Evolutionary conservation across 2,113 vertebrate genomes (phyloP).

Genomic region (Ellobius talpinus): DNA sequence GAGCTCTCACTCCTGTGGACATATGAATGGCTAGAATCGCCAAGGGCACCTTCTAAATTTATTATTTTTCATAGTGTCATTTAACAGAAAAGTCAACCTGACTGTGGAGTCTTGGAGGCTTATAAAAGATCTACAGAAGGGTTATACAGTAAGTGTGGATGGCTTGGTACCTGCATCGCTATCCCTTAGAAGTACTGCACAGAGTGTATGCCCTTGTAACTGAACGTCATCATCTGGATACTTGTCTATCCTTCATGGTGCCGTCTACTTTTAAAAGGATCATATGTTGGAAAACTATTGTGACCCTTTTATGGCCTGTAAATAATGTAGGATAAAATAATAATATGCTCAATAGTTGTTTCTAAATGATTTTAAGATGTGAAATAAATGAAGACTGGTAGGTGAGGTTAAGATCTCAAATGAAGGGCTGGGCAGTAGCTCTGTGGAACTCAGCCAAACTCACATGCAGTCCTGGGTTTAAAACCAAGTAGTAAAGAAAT

Average conservation of each 20-base stretch:
- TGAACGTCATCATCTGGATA: slow-evolving; percentile 85
- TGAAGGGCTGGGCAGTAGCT: not conserved
- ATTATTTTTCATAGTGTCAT: not conserved
- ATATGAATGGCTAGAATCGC: not conserved
- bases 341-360: slow-evolving; percentile 88
- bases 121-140: slow-evolving; percentile 8
- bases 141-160: not conserved
- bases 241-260: slow-evolving; percentile 85
- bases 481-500: too few species aligned
- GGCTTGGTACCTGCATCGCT: slow-evolving; percentile 19
- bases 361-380: slow-evolving; percentile 75
- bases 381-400: not conserved
- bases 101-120: slow-evolving; percentile 17
- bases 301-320: slow-evolving; percentile 90
- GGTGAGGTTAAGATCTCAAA: not conserved
- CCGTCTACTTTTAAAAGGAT: slow-evolving; percentile 89
- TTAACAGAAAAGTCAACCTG: slow-evolving; percentile 11
- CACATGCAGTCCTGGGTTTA: not conserved
- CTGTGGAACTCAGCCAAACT: not conserved
- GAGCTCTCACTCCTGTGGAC: not conserved
- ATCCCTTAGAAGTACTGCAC: slow-evolving; percentile 75
- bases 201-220: slow-evolving; percentile 82
- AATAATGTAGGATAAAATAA: slow-evolving; percentile 90
- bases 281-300: slow-evolving; percentile 90
- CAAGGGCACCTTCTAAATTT: not conserved